A percentile compares a stretch with the other conserved stretches of the same genome.
Conservation (phyloP, 2,888 invertebrate genomes). For the Blastobasis adustella region DNA sequence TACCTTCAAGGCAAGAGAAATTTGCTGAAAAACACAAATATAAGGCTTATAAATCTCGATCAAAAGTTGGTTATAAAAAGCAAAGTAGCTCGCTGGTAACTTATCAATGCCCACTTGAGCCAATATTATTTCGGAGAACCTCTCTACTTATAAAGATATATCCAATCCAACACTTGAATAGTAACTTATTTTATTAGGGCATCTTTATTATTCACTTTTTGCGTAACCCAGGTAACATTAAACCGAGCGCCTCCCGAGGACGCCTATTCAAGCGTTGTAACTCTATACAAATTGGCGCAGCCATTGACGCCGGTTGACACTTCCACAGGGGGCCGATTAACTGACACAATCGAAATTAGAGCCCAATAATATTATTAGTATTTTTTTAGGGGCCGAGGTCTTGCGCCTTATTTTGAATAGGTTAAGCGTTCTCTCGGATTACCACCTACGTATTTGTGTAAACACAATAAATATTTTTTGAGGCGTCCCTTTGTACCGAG, state of each 20-base stretch:
- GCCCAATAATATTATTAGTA: conserved; percentile 70
- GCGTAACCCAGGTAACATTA: conserved; percentile 40
- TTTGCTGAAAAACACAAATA: too few species aligned
- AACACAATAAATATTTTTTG: conserved; percentile 72
- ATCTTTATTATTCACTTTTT: conserved; percentile 39
- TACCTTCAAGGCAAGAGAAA: too few species aligned
- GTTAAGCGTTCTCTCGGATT: conserved; percentile 48
- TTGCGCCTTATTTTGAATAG: conserved; percentile 42
- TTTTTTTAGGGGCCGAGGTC: conserved; percentile 35
- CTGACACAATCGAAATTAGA: conserved; percentile 72
- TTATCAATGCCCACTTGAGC: conserved; percentile 19
- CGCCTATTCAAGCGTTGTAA: conserved; percentile 41
- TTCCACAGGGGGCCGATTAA: conserved; percentile 70
- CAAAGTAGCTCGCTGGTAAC: conserved; percentile 9
- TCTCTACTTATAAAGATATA: conserved; percentile 10
- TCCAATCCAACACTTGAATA: conserved; percentile 40
- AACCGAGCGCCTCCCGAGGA: conserved; percentile 31
- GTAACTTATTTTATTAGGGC: conserved; percentile 45
- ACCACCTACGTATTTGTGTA: conserved; percentile 73
- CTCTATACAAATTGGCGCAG: conserved; percentile 67
- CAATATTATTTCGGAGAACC: conserved; percentile 14
- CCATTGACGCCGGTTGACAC: conserved; percentile 62
- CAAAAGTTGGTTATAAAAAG: background rate
- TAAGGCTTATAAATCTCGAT: too few species aligned
- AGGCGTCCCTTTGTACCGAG: conserved; percentile 37